Conservation (phyloP, 2,888 invertebrate genomes). For the Dascillus cervinus region DNA sequence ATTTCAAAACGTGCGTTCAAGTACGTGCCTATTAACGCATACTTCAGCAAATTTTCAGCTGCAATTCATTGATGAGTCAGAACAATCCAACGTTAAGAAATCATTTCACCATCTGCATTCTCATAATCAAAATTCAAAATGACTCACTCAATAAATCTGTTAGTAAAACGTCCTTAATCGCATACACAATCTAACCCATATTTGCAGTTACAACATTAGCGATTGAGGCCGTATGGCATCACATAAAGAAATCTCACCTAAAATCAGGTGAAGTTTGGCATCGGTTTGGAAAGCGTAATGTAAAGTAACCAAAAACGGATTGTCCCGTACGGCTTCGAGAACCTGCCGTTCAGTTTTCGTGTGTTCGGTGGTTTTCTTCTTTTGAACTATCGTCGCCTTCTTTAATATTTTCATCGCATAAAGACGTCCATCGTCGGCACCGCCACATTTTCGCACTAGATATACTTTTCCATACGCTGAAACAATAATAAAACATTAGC, state of each 20-base stretch:
- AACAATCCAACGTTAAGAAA: conserved; percentile 6
- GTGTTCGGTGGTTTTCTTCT: conserved; percentile 93
- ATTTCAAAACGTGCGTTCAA: too few relatives aligned
- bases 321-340: conserved; percentile 86
- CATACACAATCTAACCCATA: too few relatives aligned
- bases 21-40: too few relatives aligned
- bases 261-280: conserved; percentile 90
- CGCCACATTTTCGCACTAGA: conserved; percentile 86
- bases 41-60: too few relatives aligned
- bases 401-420: conserved; percentile 99
- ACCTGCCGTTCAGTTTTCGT: conserved; percentile 96
- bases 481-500: conserved; percentile 37
- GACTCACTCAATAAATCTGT: conserved; percentile 6
- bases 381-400: conserved; percentile 90
- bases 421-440: conserved; percentile 76
- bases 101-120: conserved; percentile 5
- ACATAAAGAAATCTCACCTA: conserved; percentile 60
- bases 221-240: too few relatives aligned
- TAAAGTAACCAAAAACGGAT: conserved; percentile 92
- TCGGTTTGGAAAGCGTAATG: conserved; percentile 99
- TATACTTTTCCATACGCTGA: conserved; percentile 94
- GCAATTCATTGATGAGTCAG: too few relatives aligned
- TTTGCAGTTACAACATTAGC: too few relatives aligned
- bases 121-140: conserved; percentile 8
- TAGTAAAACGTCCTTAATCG: too few relatives aligned